phyloP scores from a whole-genome alignment of 2,113 vertebrate genomes.

The Lutjanus erythropterus region DNA sequence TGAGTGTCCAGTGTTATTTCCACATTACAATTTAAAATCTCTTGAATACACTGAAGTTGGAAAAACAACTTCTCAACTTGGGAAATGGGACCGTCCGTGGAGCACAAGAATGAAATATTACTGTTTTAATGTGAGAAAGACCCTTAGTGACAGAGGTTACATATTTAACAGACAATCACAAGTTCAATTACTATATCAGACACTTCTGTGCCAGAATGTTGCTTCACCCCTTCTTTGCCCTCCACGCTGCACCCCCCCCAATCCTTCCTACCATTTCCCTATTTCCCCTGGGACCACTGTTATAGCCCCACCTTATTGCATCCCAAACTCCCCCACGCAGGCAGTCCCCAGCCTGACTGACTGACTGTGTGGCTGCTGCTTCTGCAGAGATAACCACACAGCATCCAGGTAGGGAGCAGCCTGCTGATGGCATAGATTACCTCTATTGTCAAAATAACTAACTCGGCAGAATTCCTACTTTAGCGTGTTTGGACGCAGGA shows the following conservation, averaged over 20 bases:
- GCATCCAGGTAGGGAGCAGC: constrained; percentile 79
- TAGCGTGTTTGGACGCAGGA: constrained; percentile 80
- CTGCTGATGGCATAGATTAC: constrained; percentile 86
- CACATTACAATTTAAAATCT: no score
- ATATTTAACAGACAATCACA: constrained; percentile 81
- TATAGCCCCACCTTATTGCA: constrained; percentile 67
- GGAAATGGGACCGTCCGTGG: no score
- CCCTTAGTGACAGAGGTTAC: no score
- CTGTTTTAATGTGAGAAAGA: no score
- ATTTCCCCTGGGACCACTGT: constrained; percentile 68
- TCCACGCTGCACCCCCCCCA: constrained; percentile 4
- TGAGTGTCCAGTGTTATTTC: no score
- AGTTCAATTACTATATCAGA: constrained; percentile 66
- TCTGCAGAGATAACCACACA: constrained; percentile 83
- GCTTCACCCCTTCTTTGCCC: constrained; percentile 53
- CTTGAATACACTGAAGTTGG: no score
- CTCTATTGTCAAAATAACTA: constrained; percentile 86
- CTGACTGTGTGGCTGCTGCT: constrained; percentile 79
- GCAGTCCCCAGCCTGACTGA: constrained; percentile 57
- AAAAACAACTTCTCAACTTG: no score
- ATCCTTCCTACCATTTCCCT: constrained; percentile 55
- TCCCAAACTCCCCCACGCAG: constrained; percentile 69
- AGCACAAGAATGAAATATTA: no score
- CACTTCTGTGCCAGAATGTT: constrained; percentile 63
- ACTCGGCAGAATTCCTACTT: constrained; percentile 86